Base-by-base conservation (phyloP, 2,888 invertebrate genomes). In the Clistopyga incitator region DNA sequence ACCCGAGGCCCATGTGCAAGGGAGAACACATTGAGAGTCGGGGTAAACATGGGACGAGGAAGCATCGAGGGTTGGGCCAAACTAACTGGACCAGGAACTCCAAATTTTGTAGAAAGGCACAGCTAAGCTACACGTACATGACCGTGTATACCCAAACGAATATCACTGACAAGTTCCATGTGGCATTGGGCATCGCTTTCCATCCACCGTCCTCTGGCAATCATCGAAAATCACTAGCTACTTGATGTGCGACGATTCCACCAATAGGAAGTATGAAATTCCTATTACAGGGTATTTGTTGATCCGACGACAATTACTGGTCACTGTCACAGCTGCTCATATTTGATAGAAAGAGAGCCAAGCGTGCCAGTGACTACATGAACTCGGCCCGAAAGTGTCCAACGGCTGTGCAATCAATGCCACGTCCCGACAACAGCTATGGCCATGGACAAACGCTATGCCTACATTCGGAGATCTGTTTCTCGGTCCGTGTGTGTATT, bases 161-260 rank as follows among this genome's bases (percentile, higher is more conserved):
- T 47, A 64, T 50, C 47, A 18, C 74, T 20, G 61, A 20, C 45
- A 47, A 42, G 45, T 72, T 45, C 50, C 15, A 23, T 29, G 1
- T 20, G 34, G 61, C 25, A 29, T 72, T 18, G 15, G 50, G 61
- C 74, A 34, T 61, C 50, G 50, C 45, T 72, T 20, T 15, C 47
- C 13, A 25, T 29, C 18, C 54, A 56, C n/a, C 38, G 23, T 20
- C 11, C 8, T 10, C 61, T 38, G 6, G 34, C 61, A 20, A 38
- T 61, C 61, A 61, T 61, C 42, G 25, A 56, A 64, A 74, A 74
- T 74, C 74, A 64, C 47, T 45, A 29, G 74, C 20, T 25, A 13
- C 47, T 50, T 15, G 74, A 50, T 50, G 50, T 47, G 20, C 18
- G 61, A 61, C 18, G 61, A 61, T 50, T 45, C 25, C 45, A 59